Percentiles rank a stretch among this genome's conserved stretches.
Evolutionary conservation across 1,140 invertebrate genomes (phyloP).

Genomic region (Drosophila auraria): DNA sequence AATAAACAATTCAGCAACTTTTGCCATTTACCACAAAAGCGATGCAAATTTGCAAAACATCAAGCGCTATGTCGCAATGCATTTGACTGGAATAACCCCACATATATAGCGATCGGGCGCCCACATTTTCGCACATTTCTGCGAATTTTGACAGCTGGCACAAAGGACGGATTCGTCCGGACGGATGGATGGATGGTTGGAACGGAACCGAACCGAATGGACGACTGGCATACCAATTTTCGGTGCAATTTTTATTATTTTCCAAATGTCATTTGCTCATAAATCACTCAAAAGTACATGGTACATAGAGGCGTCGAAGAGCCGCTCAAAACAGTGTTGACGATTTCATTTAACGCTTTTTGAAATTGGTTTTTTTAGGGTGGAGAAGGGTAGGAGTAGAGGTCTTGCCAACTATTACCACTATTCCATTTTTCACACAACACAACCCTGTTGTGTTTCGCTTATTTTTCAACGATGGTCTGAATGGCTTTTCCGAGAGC

Average conservation of each 20-base stretch:
- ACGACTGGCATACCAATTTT: slow-evolving; percentile 61
- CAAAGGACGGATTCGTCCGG: slow-evolving; percentile 16
- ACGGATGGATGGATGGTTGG: slow-evolving; percentile 20
- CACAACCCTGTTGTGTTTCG: slow-evolving; percentile 7
- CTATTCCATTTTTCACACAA: slow-evolving; percentile 42
- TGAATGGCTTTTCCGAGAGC: slow-evolving; percentile 35
- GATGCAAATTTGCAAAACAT: slow-evolving; percentile 68
- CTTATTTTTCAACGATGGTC: slow-evolving; percentile 19
- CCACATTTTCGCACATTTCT: slow-evolving; percentile 37
- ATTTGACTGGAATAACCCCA: slow-evolving; percentile 42
- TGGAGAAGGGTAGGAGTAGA: background rate
- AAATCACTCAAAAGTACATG: slow-evolving; percentile 63
- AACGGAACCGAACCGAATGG: slow-evolving; percentile 7
- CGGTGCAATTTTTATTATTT: slow-evolving; percentile 67
- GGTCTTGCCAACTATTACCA: slow-evolving; percentile 8
- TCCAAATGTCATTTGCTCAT: slow-evolving; percentile 71
- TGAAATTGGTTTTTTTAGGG: slow-evolving; percentile 24
- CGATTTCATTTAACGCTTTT: slow-evolving; percentile 58
- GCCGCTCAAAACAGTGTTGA: slow-evolving; percentile 35
- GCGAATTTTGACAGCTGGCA: slow-evolving; percentile 58
- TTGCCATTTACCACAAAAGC: slow-evolving; percentile 66
- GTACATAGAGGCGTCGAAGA: slow-evolving; percentile 7
- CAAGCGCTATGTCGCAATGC: slow-evolving; percentile 48
- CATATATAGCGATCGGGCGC: background rate
- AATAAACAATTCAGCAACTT: slow-evolving; percentile 62